Evolutionary conservation across 2,888 invertebrate genomes (phyloP), one percentile per base, ranked within the genome.

Genomic region (Graphium colonna): DNA sequence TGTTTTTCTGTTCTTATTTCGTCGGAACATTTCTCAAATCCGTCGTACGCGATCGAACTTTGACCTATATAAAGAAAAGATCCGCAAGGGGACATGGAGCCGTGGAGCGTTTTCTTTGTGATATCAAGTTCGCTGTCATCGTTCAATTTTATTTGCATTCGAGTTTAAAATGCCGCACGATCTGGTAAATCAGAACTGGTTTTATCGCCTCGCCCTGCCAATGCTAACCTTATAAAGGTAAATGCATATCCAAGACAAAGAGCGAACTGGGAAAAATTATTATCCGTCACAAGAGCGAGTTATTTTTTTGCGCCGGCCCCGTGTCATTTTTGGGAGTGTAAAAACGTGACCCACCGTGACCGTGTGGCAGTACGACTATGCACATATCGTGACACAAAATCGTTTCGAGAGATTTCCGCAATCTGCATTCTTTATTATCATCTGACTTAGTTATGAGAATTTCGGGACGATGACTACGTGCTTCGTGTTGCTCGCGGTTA

Each of bases 141-240:
- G 74, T 62, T 69, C 72, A 78, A 77, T 78, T 75, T 36, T 81
- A 85, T 84, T 82, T 82, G 78, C 79, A 83, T 82, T 83, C 75
- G 65, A 75, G 74, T 80, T 80, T 82, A 82, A 85, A 84, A 85
- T 82, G 79, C 80, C 72, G 70, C 83, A 82, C 83, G 82, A 84
- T 81, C 80, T 82, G 79, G 81, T 83, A 84, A 86, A 84, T 82
- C 79, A 79, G 79, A 82, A 87, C 87, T 70, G 83, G 87, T 87
- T 87, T 80, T 60, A 61, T 68, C 65, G 71, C 73, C 75, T 75
- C 72, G 71, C 75, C 73, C 75, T 75, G 67, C 67, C 60, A 61
- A 60, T 64, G 59, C 62, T 60, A 57, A 58, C 75, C 71, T 67
- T 71, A 63, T 65, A 66, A 51, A 63, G 62, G 61, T 68, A 69